Base-by-base conservation (phyloP, 2,113 vertebrate species). In the Limanda limanda region DNA sequence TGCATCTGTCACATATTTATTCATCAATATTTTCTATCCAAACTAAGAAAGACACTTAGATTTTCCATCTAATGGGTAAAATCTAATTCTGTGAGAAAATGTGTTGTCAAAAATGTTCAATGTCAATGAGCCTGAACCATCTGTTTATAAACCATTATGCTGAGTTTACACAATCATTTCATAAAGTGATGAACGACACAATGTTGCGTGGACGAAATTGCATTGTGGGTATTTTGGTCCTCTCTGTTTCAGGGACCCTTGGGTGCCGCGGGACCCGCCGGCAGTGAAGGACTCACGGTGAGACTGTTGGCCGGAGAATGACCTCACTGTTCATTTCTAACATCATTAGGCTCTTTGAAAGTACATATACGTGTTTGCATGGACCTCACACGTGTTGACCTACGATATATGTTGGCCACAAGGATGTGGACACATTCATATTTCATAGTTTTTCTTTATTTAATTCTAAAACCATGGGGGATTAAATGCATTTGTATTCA, bases 271-370 rank as follows among this genome's bases (percentile, higher is more conserved):
- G 96, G 96, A 62, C 90, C 63, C 40, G 57, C 85, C 0, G 96
- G 96, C 74, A 90, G 59, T 84, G 94, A 91, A 55, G 96, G 96
- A 13, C 51, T 35, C 0, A 67, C 0, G 60, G 96, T 97, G 86
- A 94, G 95, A 92, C 42, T 1, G 31, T 31, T 31, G 5, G 20
- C 35, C 37, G 8, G 60, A 47, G 31, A 21, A 17, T 59, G 67
- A 82, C 61, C 68, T 73, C 68, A 58, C 4, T 8, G 8, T 64
- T 60, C 20, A 23, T 15, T 67, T 47, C 24, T 85, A 52, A 82
- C 71, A 74, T 76, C 63, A 80, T 69, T 42, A 13, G 40, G 0
- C 40, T 42, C 12, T 42, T 42, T 42, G 11, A 42, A 42, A 42
- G 2, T 13, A 13, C 40, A 42, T 1, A 42, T 13, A 42, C 12